Conservation (phyloP, 2,797 vertebrate species). For the Sebastes iracundus region DNA sequence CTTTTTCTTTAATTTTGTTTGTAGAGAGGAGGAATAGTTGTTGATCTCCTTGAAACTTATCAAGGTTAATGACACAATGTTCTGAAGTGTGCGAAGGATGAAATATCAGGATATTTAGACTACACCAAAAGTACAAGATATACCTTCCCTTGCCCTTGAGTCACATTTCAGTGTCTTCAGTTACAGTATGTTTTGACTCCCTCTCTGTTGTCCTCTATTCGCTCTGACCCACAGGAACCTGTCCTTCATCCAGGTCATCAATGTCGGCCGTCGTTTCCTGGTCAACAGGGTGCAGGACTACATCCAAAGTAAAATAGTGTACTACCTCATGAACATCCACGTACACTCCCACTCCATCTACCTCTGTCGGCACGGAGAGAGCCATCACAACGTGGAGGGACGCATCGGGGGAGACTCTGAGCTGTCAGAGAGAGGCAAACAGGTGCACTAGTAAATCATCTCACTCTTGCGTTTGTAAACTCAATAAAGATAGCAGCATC, state of each 20-base stretch:
- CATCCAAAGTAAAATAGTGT: conserved; percentile 98
- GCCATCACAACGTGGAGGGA: conserved; percentile 87
- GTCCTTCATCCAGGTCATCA: conserved; percentile 98
- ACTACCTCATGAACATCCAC: conserved; percentile 99
- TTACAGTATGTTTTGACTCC: not conserved
- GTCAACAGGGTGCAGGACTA: conserved; percentile 97
- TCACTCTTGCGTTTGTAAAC: not conserved
- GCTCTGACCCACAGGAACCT: conserved; percentile 81
- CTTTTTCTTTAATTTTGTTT: not conserved
- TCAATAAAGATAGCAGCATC: not conserved
- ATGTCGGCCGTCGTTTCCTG: conserved; percentile 93
- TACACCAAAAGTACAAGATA: conserved; percentile 5
- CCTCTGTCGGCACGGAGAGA: conserved; percentile 96
- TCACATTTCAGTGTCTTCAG: not conserved
- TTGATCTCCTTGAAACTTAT: not conserved
- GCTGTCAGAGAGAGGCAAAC: conserved; percentile 88
- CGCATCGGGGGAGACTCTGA: conserved; percentile 94
- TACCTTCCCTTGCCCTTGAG: not conserved
- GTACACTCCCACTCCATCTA: conserved; percentile 97
- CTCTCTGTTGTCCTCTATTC: not conserved
- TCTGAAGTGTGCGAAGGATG: not conserved
- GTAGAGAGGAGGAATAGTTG: not conserved
- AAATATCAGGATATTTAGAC: conserved; percentile 21
- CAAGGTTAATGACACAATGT: not conserved
- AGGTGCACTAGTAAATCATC: conserved; percentile 77